Evolutionary conservation across 1,140 invertebrate genomes (phyloP).

Genomic region (Phymastichus coffea): DNA sequence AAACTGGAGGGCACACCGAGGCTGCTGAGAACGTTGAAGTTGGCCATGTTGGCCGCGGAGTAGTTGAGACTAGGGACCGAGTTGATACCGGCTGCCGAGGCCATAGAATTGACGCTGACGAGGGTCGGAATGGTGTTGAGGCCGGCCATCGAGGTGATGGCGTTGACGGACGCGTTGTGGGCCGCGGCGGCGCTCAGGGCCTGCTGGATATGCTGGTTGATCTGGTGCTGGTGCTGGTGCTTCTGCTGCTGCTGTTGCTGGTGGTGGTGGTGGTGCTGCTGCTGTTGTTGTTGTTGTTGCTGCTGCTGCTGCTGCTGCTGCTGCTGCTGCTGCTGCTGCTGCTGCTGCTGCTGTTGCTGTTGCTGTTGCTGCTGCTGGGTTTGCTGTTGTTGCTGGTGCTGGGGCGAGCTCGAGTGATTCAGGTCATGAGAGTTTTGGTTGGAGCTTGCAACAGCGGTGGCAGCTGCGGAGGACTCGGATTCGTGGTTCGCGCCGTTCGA

Average conservation of each 20-base stretch:
- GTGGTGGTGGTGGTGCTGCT: constrained; percentile 2
- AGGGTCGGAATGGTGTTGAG: constrained; percentile 45
- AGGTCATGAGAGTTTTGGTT: constrained; percentile 55
- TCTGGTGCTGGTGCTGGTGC: constrained; percentile 31
- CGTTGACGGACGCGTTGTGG: constrained; percentile 38
- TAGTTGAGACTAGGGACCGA: constrained; percentile 40
- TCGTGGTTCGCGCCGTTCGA: constrained; percentile 16
- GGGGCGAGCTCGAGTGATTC: constrained; percentile 48
- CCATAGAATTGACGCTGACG: constrained; percentile 41
- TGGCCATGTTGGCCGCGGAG: constrained; percentile 45
- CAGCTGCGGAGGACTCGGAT: constrained; percentile 42
- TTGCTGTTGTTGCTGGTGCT: constrained; percentile 33
- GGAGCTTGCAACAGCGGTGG: too few relatives aligned
- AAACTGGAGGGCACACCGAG: constrained; percentile 42
- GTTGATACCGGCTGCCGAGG: constrained; percentile 40
- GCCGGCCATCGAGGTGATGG: constrained; percentile 43
- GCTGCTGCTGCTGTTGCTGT: constrained; percentile 9
- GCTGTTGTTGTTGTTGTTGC: constrained; percentile 11
- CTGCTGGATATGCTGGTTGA: constrained; percentile 38
- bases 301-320: constrained; percentile 15
- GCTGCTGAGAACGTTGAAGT: constrained; percentile 48
- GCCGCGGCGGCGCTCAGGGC: constrained; percentile 32
- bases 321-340: constrained; percentile 33
- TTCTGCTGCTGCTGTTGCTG: constrained; percentile 16
- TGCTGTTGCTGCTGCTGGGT: constrained; percentile 24